A percentile compares a stretch with the other conserved stretches of the same genome.
These are phyloP conservation scores for Thalpophila matura DNA, from an alignment of 2,888 invertebrate genomes.

Conservation along the genomic window DNA sequence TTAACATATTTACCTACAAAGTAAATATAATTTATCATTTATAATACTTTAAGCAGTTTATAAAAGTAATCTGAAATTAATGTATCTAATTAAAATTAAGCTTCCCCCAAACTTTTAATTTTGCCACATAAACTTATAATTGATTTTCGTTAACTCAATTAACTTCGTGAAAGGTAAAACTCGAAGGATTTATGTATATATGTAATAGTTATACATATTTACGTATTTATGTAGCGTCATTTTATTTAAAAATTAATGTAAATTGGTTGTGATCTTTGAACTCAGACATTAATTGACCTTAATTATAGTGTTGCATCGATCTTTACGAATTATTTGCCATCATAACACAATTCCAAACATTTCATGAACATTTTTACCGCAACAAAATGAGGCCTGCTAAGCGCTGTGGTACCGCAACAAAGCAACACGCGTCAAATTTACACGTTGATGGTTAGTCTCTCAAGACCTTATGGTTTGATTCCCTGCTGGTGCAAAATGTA, in stretches of 20 bases:
- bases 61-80: no score
- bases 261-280: slow-evolving; percentile 46
- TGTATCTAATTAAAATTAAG: slow-evolving; percentile 30
- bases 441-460: not conserved
- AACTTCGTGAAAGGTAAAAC: slow-evolving; percentile 21
- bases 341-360: slow-evolving; percentile 12
- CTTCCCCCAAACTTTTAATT: slow-evolving; percentile 16
- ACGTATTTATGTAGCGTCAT: slow-evolving; percentile 12
- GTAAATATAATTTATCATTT: no score
- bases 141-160: slow-evolving; percentile 22
- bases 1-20: no score
- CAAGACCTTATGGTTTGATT: not conserved
- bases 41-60: no score
- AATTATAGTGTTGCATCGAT: slow-evolving; percentile 43
- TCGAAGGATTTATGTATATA: slow-evolving; percentile 15
- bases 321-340: slow-evolving; percentile 15
- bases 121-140: slow-evolving; percentile 43
- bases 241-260: slow-evolving; percentile 30
- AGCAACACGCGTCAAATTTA: no score
- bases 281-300: slow-evolving; percentile 50
- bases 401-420: no score
- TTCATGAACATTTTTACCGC: no score
- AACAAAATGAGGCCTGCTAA: no score
- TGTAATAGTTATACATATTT: slow-evolving; percentile 11
- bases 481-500: not conserved